These are phyloP conservation scores for Sebastiscus albofasciatus DNA, from an alignment of 2,797 vertebrate species.

Conservation along the genomic window DNA sequence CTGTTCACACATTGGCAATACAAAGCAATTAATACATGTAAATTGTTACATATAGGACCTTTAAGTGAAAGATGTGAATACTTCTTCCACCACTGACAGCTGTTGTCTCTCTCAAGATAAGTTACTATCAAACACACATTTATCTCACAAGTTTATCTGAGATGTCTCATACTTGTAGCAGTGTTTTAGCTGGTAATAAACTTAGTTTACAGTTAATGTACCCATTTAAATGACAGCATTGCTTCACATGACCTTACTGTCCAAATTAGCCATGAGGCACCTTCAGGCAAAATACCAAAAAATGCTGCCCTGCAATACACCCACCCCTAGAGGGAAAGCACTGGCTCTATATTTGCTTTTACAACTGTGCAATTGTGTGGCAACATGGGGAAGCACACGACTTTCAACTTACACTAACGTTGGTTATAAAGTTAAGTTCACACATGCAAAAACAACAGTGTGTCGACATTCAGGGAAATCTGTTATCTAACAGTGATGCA, in stretches of 20 bases:
- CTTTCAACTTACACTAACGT: neutral
- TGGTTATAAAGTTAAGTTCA: neutral
- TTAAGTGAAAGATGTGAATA: too few relatives aligned
- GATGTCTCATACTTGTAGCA: neutral
- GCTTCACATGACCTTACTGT: neutral
- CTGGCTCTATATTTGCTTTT: neutral
- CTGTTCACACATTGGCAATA: too few relatives aligned
- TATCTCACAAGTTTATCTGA: neutral
- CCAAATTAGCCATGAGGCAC: neutral
- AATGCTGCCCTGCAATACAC: neutral
- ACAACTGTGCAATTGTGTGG: neutral
- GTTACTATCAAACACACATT: neutral
- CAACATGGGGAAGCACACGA: neutral
- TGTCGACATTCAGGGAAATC: slow-evolving; percentile 17
- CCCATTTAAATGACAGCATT: neutral
- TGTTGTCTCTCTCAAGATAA: neutral
- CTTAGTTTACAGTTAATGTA: neutral
- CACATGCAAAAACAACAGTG: neutral
- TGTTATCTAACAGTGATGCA: neutral
- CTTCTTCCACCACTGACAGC: too few relatives aligned
- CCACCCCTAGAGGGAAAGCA: neutral
- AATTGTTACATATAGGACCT: too few relatives aligned
- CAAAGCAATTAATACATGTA: too few relatives aligned
- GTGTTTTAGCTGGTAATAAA: neutral
- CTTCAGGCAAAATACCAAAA: neutral